These are phyloP conservation scores for Orientallactaga bullata DNA, from an alignment of 2,113 vertebrate species.

Conservation along the genomic window DNA sequence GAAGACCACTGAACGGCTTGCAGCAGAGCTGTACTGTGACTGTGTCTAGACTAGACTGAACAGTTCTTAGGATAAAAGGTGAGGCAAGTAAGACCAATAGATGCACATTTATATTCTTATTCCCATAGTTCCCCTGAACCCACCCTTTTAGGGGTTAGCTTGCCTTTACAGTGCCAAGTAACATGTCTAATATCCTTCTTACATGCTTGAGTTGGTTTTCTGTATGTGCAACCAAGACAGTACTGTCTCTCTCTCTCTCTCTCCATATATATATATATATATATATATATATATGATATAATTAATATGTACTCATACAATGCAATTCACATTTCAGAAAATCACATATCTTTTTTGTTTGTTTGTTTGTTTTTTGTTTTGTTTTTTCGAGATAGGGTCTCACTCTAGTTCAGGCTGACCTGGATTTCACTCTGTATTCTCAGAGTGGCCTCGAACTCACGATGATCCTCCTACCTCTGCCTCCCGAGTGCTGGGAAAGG, in stretches of 20 bases:
- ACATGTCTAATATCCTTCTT: not conserved
- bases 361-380: too few relatives aligned
- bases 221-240: not conserved
- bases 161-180: not conserved
- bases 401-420: too few relatives aligned
- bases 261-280: too few relatives aligned
- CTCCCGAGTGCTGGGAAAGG: too few relatives aligned
- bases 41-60: not conserved
- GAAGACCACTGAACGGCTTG: not conserved
- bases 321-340: constrained; percentile 21
- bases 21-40: not conserved
- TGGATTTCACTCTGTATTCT: too few relatives aligned
- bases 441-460: too few relatives aligned
- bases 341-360: too few relatives aligned
- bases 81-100: not conserved
- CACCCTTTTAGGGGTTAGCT: not conserved
- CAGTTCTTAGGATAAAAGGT: not conserved
- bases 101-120: not conserved
- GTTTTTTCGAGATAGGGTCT: too few relatives aligned
- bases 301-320: not conserved
- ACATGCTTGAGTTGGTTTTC: constrained; percentile 11
- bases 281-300: too few relatives aligned
- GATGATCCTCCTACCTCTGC: too few relatives aligned
- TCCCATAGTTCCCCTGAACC: not conserved
- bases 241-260: too few relatives aligned